These are phyloP conservation scores for Nomada fucata DNA, from an alignment of 2,888 invertebrate species.

Conservation along the genomic window DNA sequence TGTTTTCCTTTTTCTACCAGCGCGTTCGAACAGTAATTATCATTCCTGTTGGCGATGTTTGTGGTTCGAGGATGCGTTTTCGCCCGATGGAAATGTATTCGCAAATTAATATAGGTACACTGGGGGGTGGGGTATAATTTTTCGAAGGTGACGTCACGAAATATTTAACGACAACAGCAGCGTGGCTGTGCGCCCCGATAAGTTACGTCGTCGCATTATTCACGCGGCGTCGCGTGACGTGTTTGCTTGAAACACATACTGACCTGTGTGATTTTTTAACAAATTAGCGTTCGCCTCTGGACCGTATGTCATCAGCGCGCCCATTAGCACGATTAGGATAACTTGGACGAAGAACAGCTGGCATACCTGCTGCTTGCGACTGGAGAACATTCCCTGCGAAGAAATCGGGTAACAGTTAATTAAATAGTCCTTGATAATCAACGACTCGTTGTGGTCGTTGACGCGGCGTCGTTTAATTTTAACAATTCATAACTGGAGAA, in stretches of 20 bases:
- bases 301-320: slow-evolving; percentile 85
- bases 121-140: not conserved
- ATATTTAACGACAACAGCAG: slow-evolving; percentile 21
- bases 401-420: not conserved
- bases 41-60: no score
- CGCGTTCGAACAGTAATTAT: no score
- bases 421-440: not conserved
- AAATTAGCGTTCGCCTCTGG: slow-evolving; percentile 75
- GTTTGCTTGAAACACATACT: slow-evolving; percentile 32
- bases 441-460: not conserved
- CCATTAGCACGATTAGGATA: slow-evolving; percentile 85
- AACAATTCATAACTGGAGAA: no score
- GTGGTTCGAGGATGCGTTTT: no score
- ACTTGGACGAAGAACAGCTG: slow-evolving; percentile 85
- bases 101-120: slow-evolving; percentile 5
- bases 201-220: slow-evolving; percentile 18
- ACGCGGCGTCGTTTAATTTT: not conserved
- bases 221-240: not conserved
- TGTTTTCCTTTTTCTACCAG: no score
- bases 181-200: slow-evolving; percentile 7
- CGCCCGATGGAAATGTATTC: not conserved
- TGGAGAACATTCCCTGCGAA: slow-evolving; percentile 69
- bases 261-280: slow-evolving; percentile 61
- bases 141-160: not conserved
- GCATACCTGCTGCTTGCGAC: slow-evolving; percentile 79